Percentiles rank a stretch among this genome's conserved stretches.
These are phyloP conservation scores for Vollenhovia emeryi DNA, from an alignment of 1,140 invertebrate genomes.

Conservation along the genomic window DNA sequence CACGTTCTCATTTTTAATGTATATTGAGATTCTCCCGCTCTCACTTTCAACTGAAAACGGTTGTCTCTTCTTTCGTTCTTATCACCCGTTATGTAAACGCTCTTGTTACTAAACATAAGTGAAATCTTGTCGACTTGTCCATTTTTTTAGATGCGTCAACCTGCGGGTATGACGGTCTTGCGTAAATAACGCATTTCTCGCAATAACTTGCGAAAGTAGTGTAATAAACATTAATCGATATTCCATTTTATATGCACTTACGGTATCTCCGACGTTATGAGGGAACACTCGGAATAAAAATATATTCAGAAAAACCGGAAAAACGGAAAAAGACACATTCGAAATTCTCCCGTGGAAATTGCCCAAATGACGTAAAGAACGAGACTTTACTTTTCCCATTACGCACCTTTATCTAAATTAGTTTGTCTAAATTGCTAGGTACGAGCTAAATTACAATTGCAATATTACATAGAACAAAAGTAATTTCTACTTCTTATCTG, in stretches of 20 bases:
- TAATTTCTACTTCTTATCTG: background rate
- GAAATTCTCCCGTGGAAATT: background rate
- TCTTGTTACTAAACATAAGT: slow-evolving; percentile 29
- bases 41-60: background rate
- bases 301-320: too few species aligned
- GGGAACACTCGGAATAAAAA: background rate
- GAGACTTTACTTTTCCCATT: background rate
- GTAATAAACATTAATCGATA: slow-evolving; percentile 7
- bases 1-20: background rate
- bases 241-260: background rate
- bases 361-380: background rate
- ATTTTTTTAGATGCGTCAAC: background rate
- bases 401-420: background rate
- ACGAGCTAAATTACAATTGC: background rate
- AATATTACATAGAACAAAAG: background rate
- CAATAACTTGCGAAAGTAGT: background rate
- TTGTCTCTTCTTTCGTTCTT: background rate
- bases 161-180: slow-evolving; percentile 49
- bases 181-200: slow-evolving; percentile 27
- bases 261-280: background rate
- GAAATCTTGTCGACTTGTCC: slow-evolving; percentile 19
- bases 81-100: background rate
- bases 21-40: background rate
- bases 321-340: too few species aligned
- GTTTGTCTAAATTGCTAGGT: too few species aligned